phyloP scores from a whole-genome alignment of 2,888 invertebrate genomes.

The Eilema caniola region DNA sequence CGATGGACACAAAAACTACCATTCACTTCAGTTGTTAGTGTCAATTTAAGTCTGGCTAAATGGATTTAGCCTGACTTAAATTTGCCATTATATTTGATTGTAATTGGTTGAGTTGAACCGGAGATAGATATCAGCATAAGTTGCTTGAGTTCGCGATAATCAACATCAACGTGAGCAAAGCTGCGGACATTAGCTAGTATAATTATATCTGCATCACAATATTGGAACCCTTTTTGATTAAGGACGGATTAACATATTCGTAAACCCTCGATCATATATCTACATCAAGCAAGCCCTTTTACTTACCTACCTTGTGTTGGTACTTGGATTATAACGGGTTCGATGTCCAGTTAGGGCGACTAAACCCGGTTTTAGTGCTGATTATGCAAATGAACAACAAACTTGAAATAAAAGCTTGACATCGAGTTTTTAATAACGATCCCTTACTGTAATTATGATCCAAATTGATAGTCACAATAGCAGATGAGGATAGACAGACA shows the following conservation, averaged over 20 bases:
- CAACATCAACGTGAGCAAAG: no score
- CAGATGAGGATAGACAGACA: no score
- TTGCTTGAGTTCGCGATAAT: no score
- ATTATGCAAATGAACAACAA: conserved; percentile 44
- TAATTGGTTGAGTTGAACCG: no score
- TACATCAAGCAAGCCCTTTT: conserved; percentile 29
- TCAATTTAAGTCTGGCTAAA: no score
- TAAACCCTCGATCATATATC: conserved; percentile 38
- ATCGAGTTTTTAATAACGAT: conserved; percentile 19
- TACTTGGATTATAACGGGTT: conserved; percentile 44
- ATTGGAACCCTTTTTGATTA: conserved; percentile 38
- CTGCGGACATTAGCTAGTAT: no score
- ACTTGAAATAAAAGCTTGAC: conserved; percentile 15
- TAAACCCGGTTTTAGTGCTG: conserved; percentile 36
- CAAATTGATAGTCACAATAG: neutral
- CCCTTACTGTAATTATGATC: neutral
- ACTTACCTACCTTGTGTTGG: conserved; percentile 20
- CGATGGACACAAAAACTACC: no score
- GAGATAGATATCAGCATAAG: no score
- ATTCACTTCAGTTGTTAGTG: no score
- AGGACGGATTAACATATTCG: conserved; percentile 37
- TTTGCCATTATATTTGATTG: no score
- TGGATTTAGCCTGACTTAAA: no score
- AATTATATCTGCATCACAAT: conserved; percentile 6
- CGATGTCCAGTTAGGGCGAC: conserved; percentile 31